Conservation (phyloP, 2,888 invertebrate genomes). For the Esperia sulphurella region DNA sequence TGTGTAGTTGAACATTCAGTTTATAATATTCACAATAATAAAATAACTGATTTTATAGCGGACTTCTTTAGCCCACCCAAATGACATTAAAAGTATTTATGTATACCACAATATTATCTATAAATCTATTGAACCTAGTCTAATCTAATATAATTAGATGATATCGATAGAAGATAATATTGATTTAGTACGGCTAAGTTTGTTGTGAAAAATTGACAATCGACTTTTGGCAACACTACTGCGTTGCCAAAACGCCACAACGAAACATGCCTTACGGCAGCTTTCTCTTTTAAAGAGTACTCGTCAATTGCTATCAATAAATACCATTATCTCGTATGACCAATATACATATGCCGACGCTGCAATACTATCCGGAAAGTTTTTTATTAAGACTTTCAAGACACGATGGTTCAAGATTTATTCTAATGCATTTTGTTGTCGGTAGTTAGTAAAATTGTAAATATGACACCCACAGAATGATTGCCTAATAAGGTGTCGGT, state of each 20-base stretch:
- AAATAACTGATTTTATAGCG: too few species aligned
- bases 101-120: too few species aligned
- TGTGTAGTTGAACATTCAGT: too few species aligned
- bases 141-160: too few species aligned
- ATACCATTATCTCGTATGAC: slow-evolving; percentile 1
- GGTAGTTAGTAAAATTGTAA: background rate
- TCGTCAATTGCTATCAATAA: slow-evolving; percentile 8
- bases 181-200: too few species aligned
- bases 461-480: background rate
- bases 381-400: background rate
- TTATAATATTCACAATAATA: too few species aligned
- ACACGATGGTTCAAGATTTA: background rate
- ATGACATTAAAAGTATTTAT: too few species aligned
- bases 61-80: too few species aligned
- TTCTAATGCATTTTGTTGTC: background rate
- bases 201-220: too few species aligned
- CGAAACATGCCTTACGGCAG: slow-evolving; percentile 32
- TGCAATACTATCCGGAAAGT: background rate
- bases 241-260: slow-evolving; percentile 32
- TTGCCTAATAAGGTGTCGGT: slow-evolving; percentile 2
- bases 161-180: too few species aligned
- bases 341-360: background rate
- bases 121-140: too few species aligned
- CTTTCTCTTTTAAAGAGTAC: slow-evolving; percentile 36
- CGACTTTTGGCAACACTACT: slow-evolving; percentile 8